Evolutionary conservation across 2,797 vertebrate species (phyloP), one percentile per base, ranked within the genome.

Genomic region (Gambelia wislizenii): DNA sequence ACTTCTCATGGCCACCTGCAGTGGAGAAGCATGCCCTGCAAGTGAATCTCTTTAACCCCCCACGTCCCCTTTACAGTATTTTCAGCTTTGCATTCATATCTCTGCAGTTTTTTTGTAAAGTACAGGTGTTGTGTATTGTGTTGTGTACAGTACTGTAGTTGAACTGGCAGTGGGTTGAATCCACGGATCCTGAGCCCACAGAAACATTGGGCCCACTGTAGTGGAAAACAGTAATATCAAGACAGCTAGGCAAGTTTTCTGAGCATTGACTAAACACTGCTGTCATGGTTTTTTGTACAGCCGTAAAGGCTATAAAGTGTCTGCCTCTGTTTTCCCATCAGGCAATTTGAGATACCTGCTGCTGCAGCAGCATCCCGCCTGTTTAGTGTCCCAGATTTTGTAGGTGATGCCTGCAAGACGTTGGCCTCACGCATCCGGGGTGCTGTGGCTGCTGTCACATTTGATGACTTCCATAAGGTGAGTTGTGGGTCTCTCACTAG

Each of bases 391-490:
- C 98, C 97, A 0, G 98, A 99, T 95, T 99, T 99, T 0, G 97
- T 99, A 69, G 98, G 98, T 0, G 98, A 99, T 0, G 98, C 98
- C 61, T 98, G 98, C 87, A 99, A 99, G 91, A 98, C 98, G 89
- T 96, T 99, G 6, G 98, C 98, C 0, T 99, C 98, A 4, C 97
- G 97, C 20, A 97, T 99, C 93, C 94, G 98, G 56, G 98, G 98
- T 4, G 98, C 98, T 0, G 98, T 99, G 8, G 98, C 98, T 1
- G 98, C 98, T 0, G 98, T 99, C 93, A 98, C 98, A 95, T 99
- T 99, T 0, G 98, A 99, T 0, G 98, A 99, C 93, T 99, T 99
- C 96, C 98, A 99, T 86, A 98, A 99, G 97, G 98, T 98, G 54
- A 78, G 56, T 13, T 56, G 42, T 12, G 1, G 59, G 59, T 30